phyloP scores from a whole-genome alignment of 2,113 vertebrate species.

The Aldabrachelys gigantea region DNA sequence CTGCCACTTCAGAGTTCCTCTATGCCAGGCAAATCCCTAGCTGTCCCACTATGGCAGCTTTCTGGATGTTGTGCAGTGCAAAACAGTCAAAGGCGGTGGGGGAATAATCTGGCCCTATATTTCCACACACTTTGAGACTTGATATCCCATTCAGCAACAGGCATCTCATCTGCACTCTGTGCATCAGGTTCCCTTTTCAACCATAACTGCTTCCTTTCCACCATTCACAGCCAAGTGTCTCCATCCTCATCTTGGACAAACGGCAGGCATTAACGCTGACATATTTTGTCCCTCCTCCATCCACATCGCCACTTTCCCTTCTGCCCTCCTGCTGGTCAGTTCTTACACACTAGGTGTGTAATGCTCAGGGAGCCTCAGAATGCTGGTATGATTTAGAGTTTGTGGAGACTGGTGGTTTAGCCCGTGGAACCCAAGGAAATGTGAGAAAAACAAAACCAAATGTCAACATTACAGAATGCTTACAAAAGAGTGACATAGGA shows the following conservation, averaged over 20 bases:
- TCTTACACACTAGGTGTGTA: not conserved
- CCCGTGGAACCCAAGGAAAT: not conserved
- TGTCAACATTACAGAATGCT: not conserved
- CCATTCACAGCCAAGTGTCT: not conserved
- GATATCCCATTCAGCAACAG: too few species aligned
- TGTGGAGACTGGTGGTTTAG: not conserved
- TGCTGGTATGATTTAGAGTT: not conserved
- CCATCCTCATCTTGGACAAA: not conserved
- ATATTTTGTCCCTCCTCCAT: not conserved
- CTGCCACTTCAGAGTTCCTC: not conserved
- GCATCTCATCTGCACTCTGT: not conserved
- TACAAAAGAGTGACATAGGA: not conserved
- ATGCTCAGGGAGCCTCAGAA: not conserved
- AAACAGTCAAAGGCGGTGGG: not conserved
- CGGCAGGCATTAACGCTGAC: not conserved
- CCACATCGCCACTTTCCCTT: not conserved
- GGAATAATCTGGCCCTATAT: not conserved
- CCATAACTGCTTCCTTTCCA: not conserved
- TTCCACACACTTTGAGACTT: too few species aligned
- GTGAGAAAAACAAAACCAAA: not conserved
- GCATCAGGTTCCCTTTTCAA: not conserved
- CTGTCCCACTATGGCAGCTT: not conserved
- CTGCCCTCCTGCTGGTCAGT: not conserved
- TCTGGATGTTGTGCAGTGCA: not conserved
- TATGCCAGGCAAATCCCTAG: not conserved